These are phyloP conservation scores for Nibea coibor DNA, from an alignment of 2,113 vertebrate species.

Conservation along the genomic window DNA sequence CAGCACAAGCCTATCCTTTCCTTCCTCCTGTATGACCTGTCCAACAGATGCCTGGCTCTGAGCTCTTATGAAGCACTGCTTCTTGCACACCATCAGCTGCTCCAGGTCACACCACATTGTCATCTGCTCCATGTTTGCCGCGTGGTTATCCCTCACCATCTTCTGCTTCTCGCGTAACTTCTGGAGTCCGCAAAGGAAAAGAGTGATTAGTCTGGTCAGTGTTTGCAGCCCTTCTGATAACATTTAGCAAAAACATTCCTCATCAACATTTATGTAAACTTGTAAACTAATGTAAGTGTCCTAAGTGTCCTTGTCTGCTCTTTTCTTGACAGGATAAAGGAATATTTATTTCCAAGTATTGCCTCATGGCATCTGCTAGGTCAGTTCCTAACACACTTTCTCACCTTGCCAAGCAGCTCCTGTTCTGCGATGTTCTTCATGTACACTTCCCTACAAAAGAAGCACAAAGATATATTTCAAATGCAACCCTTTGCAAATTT, in stretches of 20 bases:
- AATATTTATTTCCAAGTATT: constrained; percentile 65
- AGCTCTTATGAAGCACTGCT: constrained; percentile 90
- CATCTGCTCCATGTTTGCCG: constrained; percentile 94
- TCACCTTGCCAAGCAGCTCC: constrained; percentile 97
- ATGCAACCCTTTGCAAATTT: not conserved
- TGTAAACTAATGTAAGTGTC: not conserved
- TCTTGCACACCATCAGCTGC: constrained; percentile 93
- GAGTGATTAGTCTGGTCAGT: not conserved
- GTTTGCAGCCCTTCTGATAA: not conserved
- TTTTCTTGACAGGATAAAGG: constrained; percentile 44
- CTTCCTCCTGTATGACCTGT: constrained; percentile 94
- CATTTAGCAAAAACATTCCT: not conserved
- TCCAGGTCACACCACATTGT: constrained; percentile 97
- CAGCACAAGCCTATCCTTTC: constrained; percentile 92
- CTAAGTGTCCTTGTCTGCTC: not conserved
- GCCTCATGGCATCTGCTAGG: constrained; percentile 57
- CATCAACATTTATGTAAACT: constrained; percentile 2
- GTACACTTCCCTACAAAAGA: constrained; percentile 90
- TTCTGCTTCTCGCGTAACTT: constrained; percentile 96
- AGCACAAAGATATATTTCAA: constrained; percentile 36
- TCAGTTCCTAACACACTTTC: constrained; percentile 37
- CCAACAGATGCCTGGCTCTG: constrained; percentile 89
- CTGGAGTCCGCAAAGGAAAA: constrained; percentile 76
- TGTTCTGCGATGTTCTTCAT: constrained; percentile 94
- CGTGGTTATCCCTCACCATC: constrained; percentile 90